These are phyloP conservation scores for Lamellibrachia satsuma DNA, from an alignment of 2,888 invertebrate genomes.

Conservation along the genomic window DNA sequence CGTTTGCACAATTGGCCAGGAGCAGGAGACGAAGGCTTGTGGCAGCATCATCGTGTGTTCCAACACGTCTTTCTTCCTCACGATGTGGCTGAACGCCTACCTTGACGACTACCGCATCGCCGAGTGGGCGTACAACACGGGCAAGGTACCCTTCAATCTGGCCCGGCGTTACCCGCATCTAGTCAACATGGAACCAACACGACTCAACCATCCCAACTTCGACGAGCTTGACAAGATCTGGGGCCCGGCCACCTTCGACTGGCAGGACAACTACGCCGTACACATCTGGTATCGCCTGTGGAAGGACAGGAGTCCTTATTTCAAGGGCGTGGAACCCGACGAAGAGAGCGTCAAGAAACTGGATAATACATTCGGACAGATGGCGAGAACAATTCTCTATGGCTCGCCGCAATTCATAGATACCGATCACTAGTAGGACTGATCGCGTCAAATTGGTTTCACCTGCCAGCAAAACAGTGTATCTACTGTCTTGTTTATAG, in stretches of 20 bases:
- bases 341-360: constrained; percentile 43
- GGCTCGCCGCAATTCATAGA: constrained; percentile 26
- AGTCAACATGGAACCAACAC: constrained; percentile 42
- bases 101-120: constrained; percentile 46
- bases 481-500: too few relatives aligned
- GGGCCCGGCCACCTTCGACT: constrained; percentile 42
- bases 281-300: constrained; percentile 48
- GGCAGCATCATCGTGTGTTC: constrained; percentile 46
- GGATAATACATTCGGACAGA: constrained; percentile 45
- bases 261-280: constrained; percentile 50
- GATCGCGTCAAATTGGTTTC: too few relatives aligned
- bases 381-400: constrained; percentile 44
- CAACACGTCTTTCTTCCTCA: constrained; percentile 41
- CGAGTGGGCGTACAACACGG: constrained; percentile 49
- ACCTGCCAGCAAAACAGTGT: too few relatives aligned
- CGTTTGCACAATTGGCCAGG: constrained; percentile 37
- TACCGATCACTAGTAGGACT: background rate
- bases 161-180: constrained; percentile 43
- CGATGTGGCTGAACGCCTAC: constrained; percentile 47
- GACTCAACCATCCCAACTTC: constrained; percentile 44
- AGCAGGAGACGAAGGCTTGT: constrained; percentile 43
- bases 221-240: constrained; percentile 43
- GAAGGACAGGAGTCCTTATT: constrained; percentile 43
- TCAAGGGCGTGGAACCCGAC: constrained; percentile 42
- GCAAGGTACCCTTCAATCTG: constrained; percentile 45